Conservation (phyloP, 2,113 vertebrate species). For the Sterrhoptilus dennistouni region DNA sequence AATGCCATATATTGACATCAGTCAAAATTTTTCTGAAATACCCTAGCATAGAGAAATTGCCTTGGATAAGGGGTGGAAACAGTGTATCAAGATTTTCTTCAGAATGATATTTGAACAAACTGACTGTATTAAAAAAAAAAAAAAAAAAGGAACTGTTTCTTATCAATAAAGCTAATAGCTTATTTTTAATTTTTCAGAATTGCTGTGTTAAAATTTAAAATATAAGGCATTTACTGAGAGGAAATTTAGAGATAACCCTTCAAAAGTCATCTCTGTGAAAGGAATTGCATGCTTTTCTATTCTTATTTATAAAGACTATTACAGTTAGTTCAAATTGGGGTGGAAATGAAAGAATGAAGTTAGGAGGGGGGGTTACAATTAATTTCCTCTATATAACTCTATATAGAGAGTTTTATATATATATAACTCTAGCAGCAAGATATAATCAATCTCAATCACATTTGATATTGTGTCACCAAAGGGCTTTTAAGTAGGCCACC, state of each 20-base stretch:
- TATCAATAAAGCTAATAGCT: neutral
- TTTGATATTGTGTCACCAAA: neutral
- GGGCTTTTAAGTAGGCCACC: slow-evolving; percentile 7
- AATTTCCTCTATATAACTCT: neutral
- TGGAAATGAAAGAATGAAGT: neutral
- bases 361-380: neutral
- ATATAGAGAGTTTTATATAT: neutral
- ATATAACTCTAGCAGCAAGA: neutral
- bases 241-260: neutral
- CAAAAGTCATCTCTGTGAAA: neutral
- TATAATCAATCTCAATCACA: slow-evolving; percentile 33
- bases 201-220: neutral
- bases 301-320: neutral
- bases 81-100: neutral
- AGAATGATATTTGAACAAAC: neutral
- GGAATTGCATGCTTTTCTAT: neutral
- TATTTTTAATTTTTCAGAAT: neutral
- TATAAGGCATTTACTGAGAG: neutral
- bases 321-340: neutral
- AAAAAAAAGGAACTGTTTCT: neutral
- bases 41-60: neutral
- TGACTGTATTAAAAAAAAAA: neutral
- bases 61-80: neutral
- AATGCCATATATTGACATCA: neutral
- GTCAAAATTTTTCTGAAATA: neutral